phyloP scores from a whole-genome alignment of 2,113 vertebrate species.

The Bufo bufo region DNA sequence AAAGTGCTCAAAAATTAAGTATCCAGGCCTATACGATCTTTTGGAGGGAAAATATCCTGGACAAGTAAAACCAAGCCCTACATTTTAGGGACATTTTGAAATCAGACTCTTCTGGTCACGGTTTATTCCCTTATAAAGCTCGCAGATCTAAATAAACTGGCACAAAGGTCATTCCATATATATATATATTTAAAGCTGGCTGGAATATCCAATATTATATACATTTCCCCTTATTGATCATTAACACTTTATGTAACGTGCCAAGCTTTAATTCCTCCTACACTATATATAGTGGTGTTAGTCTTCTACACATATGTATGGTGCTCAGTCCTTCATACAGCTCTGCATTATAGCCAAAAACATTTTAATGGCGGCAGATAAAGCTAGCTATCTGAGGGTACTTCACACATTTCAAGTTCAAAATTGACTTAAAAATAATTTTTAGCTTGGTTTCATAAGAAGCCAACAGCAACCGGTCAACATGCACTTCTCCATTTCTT shows the following conservation, averaged over 20 bases:
- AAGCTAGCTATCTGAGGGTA: background rate
- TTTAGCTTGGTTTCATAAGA: background rate
- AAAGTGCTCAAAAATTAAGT: background rate
- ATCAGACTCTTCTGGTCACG: background rate
- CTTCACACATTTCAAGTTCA: background rate
- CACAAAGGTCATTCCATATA: background rate
- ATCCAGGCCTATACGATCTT: background rate
- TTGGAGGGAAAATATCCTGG: background rate
- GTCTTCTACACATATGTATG: background rate
- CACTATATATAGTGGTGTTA: background rate
- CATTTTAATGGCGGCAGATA: background rate
- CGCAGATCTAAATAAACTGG: background rate
- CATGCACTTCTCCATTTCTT: background rate
- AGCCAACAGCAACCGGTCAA: background rate
- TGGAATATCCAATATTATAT: background rate
- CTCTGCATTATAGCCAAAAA: background rate
- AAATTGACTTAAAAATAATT: background rate
- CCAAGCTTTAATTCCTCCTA: background rate
- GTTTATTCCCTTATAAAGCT: background rate
- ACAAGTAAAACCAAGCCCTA: background rate
- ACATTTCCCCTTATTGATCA: background rate
- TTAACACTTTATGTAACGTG: conserved; percentile 51
- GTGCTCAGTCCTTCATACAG: background rate
- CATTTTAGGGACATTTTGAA: background rate
- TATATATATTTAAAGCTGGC: background rate